Evolutionary conservation across 2,113 vertebrate species (phyloP).

Genomic region (Circaetus gallicus): DNA sequence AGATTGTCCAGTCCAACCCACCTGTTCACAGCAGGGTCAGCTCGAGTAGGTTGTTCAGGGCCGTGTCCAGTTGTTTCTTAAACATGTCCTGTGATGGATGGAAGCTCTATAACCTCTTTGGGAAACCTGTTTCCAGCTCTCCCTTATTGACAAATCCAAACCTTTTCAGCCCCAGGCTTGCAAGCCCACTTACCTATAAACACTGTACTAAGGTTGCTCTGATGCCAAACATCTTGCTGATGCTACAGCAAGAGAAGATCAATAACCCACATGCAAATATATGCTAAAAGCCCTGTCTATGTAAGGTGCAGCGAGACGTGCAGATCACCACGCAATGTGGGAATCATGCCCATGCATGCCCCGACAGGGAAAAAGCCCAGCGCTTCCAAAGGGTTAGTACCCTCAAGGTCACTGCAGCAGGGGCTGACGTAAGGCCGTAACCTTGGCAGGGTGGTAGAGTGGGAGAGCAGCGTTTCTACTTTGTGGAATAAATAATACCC

Average conservation of each 20-base stretch:
- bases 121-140: background rate
- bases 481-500: constrained; percentile 61
- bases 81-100: background rate
- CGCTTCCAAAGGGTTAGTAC: constrained; percentile 31
- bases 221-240: background rate
- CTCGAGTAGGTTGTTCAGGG: background rate
- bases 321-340: background rate
- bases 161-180: background rate
- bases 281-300: background rate
- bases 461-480: constrained; percentile 42
- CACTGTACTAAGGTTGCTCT: background rate
- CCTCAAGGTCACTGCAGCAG: constrained; percentile 24
- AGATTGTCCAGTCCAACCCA: background rate
- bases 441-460: constrained; percentile 55
- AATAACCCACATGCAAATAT: background rate
- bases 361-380: background rate
- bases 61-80: background rate
- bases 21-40: background rate
- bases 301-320: background rate
- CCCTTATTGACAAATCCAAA: background rate
- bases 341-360: background rate
- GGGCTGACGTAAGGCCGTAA: constrained; percentile 56
- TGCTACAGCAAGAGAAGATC: background rate
- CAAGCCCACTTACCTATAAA: background rate
- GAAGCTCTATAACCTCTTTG: background rate